Conservation (phyloP, 2,797 vertebrate species). For the Furcifer pardalis region DNA sequence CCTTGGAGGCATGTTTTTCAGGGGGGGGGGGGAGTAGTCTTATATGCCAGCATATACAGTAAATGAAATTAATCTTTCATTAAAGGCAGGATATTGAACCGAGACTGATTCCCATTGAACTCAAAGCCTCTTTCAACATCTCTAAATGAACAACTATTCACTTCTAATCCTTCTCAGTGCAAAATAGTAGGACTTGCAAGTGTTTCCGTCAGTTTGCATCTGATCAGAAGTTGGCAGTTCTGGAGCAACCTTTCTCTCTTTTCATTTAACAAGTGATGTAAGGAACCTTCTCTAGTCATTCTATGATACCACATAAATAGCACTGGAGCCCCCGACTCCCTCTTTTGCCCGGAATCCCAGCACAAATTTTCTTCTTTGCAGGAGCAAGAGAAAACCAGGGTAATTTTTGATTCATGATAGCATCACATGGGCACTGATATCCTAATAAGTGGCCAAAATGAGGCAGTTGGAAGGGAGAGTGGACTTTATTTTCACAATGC, state of each 20-base stretch:
- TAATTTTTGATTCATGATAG: neutral
- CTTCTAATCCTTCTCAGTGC: constrained; percentile 10
- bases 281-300: neutral
- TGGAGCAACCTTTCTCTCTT: constrained; percentile 4
- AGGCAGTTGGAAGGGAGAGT: neutral
- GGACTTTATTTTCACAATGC: neutral
- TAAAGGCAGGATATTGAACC: neutral
- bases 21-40: too few species aligned
- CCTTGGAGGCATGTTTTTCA: too few species aligned
- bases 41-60: neutral
- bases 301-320: neutral
- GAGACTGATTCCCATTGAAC: neutral
- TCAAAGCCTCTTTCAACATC: neutral
- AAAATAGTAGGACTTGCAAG: neutral
- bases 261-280: constrained; percentile 6
- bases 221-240: constrained; percentile 19
- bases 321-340: neutral
- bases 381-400: neutral
- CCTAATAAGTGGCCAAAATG: neutral
- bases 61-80: neutral
- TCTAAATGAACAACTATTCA: constrained; percentile 12
- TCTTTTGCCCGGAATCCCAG: neutral
- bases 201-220: constrained; percentile 17
- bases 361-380: neutral
- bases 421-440: neutral